Conservation (phyloP, 2,888 invertebrate genomes). For the Drosophila helvetica region DNA sequence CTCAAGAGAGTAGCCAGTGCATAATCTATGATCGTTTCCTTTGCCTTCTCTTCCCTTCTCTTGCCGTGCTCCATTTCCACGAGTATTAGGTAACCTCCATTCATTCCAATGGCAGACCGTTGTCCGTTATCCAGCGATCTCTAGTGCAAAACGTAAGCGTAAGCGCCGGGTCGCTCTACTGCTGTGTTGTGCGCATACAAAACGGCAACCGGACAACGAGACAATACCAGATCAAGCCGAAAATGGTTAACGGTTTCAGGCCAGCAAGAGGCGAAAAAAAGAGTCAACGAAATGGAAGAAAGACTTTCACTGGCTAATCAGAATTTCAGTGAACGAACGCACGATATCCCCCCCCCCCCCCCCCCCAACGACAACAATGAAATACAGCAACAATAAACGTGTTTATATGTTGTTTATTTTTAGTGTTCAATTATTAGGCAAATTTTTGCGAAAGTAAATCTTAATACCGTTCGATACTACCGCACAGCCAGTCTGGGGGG, state of each 20-base stretch:
- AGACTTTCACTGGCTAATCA: conserved; percentile 72
- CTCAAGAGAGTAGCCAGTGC: not conserved
- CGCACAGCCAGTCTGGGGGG: not conserved
- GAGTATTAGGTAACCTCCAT: conserved; percentile 35
- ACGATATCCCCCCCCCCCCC: not conserved
- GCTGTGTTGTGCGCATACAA: conserved; percentile 20
- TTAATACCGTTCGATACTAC: conserved; percentile 53
- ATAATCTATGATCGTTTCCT: not conserved
- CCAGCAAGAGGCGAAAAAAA: conserved; percentile 3
- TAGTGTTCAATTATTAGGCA: conserved; percentile 70
- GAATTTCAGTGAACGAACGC: conserved; percentile 65
- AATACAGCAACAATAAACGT: conserved; percentile 33
- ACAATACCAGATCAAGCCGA: conserved; percentile 46
- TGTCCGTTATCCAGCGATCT: conserved; percentile 30
- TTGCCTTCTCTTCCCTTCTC: not conserved
- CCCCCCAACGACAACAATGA: conserved; percentile 19
- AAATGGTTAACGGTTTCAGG: conserved; percentile 44
- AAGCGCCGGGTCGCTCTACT: too few species aligned
- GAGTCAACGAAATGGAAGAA: conserved; percentile 20
- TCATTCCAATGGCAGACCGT: conserved; percentile 21
- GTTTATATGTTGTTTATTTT: conserved; percentile 23
- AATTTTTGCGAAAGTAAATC: conserved; percentile 73
- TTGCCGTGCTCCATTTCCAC: not conserved
- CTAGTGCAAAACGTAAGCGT: conserved; percentile 24
- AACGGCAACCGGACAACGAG: conserved; percentile 33